Conservation (phyloP, 2,797 vertebrate species). For the Helarctos malayanus region DNA sequence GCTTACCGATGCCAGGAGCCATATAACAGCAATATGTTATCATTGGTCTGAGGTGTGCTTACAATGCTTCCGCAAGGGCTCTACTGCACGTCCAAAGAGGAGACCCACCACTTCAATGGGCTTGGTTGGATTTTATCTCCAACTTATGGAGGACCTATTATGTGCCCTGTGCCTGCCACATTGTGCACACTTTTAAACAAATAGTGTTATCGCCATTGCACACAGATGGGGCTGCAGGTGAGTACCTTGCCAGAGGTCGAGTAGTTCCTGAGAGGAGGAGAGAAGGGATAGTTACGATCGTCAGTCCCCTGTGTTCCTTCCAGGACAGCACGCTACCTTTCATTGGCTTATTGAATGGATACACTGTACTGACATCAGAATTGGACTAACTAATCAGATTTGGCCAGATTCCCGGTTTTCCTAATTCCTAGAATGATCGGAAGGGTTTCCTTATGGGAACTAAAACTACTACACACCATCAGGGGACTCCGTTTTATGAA, state of each 20-base stretch:
- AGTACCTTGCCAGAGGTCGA: background rate
- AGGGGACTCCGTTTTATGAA: background rate
- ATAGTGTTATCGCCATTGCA: background rate
- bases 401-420: background rate
- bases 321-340: background rate
- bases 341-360: background rate
- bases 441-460: background rate
- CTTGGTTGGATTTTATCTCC: background rate
- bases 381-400: constrained; percentile 49
- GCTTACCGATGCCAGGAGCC: background rate
- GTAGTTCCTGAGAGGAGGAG: background rate
- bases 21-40: no score
- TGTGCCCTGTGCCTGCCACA: background rate
- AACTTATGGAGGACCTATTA: background rate
- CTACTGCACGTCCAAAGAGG: background rate
- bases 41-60: background rate
- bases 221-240: background rate
- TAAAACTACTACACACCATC: background rate
- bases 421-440: constrained; percentile 31
- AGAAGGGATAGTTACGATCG: background rate
- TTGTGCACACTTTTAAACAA: background rate
- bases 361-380: background rate
- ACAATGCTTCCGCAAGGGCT: background rate
- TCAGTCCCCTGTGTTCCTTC: accelerated
- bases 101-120: background rate